phyloP scores from a whole-genome alignment of 2,888 invertebrate genomes.

The Clunio marinus region DNA sequence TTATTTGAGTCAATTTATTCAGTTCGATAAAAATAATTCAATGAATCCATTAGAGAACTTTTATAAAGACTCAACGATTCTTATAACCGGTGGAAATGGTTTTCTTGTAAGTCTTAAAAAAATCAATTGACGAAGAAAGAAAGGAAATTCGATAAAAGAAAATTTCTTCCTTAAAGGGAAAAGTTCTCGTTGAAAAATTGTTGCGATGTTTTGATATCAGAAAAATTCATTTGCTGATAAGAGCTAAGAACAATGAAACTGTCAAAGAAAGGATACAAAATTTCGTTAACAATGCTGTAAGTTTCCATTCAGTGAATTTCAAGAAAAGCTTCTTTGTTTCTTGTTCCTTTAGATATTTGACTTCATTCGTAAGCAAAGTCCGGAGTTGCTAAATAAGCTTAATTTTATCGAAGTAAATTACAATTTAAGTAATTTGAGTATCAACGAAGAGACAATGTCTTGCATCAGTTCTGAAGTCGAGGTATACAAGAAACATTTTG shows the following conservation, averaged over 20 bases:
- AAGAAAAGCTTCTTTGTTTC: constrained; percentile 11
- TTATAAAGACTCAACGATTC: too few species aligned
- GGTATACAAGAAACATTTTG: constrained; percentile 51
- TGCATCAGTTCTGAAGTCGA: constrained; percentile 54
- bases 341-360: constrained; percentile 58
- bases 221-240: constrained; percentile 50
- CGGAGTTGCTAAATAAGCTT: constrained; percentile 55
- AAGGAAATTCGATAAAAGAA: too few species aligned
- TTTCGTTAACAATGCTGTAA: constrained; percentile 49
- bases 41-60: too few species aligned
- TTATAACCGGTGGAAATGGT: too few species aligned
- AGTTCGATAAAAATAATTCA: too few species aligned
- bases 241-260: constrained; percentile 49
- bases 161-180: too few species aligned
- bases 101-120: too few species aligned
- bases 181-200: constrained; percentile 50
- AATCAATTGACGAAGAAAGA: too few species aligned
- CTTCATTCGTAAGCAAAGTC: constrained; percentile 52
- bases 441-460: constrained; percentile 49
- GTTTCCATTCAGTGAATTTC: not conserved
- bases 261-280: constrained; percentile 47
- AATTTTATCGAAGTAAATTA: constrained; percentile 57
- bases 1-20: too few species aligned
- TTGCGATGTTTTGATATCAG: constrained; percentile 48
- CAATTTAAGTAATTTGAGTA: constrained; percentile 52